Base-by-base conservation (phyloP, 2,113 vertebrate genomes). In the Tragelaphus scriptus region DNA sequence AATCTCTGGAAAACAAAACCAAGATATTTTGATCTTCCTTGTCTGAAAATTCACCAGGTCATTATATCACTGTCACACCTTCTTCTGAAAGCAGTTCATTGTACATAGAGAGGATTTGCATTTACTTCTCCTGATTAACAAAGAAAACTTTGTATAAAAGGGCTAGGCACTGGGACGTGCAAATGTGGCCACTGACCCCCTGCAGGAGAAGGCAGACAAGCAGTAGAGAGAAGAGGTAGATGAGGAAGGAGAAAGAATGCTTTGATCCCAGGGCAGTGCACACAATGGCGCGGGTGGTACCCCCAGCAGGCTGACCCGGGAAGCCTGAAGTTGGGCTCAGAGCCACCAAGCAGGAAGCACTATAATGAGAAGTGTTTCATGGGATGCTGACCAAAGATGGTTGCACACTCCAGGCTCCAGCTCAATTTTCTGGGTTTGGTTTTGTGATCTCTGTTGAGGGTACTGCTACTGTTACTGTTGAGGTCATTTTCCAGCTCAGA, bases 61-160 rank as follows among this genome's bases (percentile, higher is more conserved):
- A 97, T 98, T 98, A 96, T 68, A 97, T 98, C 97, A 96, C 87
- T 97, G 93, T 97, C 97, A 90, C 93, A 97, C 94, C 96, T 98
- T 98, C 95, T 93, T 96, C 97, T 97, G 95, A 98, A 97, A 98
- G 96, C 93, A 56, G 59, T 81, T 86, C 95, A 94, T 98, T 98
- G 96, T 97, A 92, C 93, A 58, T 21, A 36, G 86, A 96, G 91
- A 96, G 82, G 93, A 97, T 98, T 97, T 98, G 97, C 97, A 97
- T 96, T 97, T 96, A 97, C 98, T 97, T 96, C 97, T 98, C 90
- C 95, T 90, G 95, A 97, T 98, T 98, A 97, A 98, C 96, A 98
- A 98, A 98, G 98, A 98, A 96, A 98, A 98, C 97, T 95, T 97
- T 97, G 95, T 97, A 94, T 96, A 90, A 96, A 98, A 96, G 92